Conservation (phyloP, 2,797 vertebrate genomes). For the Sebastes kiyomatsui region DNA sequence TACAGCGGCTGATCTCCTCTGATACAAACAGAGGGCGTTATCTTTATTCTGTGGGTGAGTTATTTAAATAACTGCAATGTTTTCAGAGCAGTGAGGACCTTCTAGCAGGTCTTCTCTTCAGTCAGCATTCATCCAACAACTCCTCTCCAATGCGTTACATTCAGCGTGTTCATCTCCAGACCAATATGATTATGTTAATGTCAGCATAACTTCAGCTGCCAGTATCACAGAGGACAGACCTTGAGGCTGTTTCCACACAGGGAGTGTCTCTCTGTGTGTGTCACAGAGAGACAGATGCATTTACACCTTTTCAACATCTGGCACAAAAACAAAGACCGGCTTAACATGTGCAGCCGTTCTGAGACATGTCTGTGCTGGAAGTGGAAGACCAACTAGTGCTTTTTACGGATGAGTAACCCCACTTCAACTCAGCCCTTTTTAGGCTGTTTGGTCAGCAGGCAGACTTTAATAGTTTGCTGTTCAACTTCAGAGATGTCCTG, state of each 20-base stretch:
- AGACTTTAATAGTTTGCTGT: constrained; percentile 44
- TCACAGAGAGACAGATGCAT: not conserved
- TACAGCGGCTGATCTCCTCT: not conserved
- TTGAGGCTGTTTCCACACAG: not conserved
- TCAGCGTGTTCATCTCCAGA: not conserved
- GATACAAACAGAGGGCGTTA: no score
- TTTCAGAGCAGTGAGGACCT: no score
- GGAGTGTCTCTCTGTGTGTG: no score
- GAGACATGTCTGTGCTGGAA: not conserved
- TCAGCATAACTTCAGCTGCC: not conserved
- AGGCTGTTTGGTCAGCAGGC: constrained; percentile 47
- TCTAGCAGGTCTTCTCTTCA: no score
- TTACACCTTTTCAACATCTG: not conserved
- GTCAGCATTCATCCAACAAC: not conserved
- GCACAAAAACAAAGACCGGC: not conserved
- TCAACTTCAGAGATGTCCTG: constrained; percentile 33
- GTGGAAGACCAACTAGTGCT: not conserved
- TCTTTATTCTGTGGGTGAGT: no score
- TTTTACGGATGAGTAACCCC: not conserved
- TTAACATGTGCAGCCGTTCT: not conserved
- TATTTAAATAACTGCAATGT: no score
- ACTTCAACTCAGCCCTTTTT: constrained; percentile 13
- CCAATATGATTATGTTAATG: not conserved
- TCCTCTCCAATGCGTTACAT: not conserved
- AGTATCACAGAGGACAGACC: not conserved